phyloP scores from a whole-genome alignment of 2,888 invertebrate species.

The Meghimatium bilineatum region DNA sequence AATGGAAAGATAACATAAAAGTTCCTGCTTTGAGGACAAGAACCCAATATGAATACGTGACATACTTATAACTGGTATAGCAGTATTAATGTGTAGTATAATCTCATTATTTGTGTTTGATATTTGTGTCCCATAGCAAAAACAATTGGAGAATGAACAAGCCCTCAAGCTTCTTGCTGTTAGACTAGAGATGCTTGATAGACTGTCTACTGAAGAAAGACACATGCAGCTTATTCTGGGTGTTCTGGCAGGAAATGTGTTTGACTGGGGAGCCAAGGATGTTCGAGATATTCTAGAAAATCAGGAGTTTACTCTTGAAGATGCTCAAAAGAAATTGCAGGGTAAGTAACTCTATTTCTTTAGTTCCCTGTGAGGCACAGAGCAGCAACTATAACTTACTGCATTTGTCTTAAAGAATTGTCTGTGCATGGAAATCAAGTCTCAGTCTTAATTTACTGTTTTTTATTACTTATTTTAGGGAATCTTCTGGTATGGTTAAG shows the following conservation, averaged over 20 bases:
- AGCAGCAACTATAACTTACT: not conserved
- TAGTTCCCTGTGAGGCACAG: not conserved
- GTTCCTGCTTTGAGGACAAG: no score
- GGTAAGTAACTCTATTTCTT: conserved; percentile 73
- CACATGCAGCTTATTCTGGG: conserved; percentile 79
- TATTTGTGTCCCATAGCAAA: conserved; percentile 82
- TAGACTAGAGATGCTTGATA: conserved; percentile 85
- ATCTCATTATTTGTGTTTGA: not conserved
- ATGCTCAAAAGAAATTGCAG: conserved; percentile 89
- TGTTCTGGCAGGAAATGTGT: conserved; percentile 91
- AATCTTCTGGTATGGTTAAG: no score
- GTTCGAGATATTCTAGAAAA: conserved; percentile 89
- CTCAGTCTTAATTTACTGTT: not conserved
- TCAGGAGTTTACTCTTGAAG: conserved; percentile 85
- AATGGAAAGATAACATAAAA: no score
- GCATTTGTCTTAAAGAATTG: not conserved
- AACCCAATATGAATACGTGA: no score
- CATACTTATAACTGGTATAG: no score
- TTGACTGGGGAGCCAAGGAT: conserved; percentile 97
- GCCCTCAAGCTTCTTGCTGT: conserved; percentile 85
- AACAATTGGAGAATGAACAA: conserved; percentile 89
- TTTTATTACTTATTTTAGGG: no score
- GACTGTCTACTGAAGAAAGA: conserved; percentile 79
- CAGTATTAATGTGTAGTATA: no score
- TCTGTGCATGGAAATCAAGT: not conserved